A percentile compares a stretch with the other conserved stretches of the same genome.
Conservation (phyloP, 2,797 vertebrate species). For the Manis javanica region DNA sequence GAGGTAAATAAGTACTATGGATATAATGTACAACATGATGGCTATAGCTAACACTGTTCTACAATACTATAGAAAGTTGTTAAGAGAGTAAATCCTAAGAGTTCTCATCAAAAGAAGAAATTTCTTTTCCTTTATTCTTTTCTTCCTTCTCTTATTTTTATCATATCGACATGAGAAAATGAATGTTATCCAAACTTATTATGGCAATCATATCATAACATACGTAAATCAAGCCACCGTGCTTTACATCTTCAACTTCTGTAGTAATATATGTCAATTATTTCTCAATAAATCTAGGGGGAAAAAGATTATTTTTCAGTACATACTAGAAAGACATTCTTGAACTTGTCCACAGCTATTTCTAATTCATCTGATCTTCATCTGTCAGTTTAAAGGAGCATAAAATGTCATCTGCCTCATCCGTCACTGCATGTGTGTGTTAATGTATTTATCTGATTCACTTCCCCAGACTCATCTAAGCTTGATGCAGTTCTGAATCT, state of each 20-base stretch:
- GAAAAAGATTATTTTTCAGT: slow-evolving; percentile 81
- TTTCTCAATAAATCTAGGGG: background rate
- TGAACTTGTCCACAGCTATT: slow-evolving; percentile 86
- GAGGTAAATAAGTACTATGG: background rate
- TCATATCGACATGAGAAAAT: background rate
- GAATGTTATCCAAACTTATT: background rate
- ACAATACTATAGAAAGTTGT: background rate
- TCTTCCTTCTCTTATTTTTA: background rate
- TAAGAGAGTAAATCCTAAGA: background rate
- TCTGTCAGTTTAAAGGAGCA: slow-evolving; percentile 87
- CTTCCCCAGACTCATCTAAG: slow-evolving; percentile 83
- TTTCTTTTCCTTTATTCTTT: background rate
- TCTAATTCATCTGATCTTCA: slow-evolving; percentile 89
- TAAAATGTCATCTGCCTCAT: slow-evolving; percentile 88
- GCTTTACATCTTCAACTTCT: background rate
- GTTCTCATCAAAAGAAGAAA: background rate
- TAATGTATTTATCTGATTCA: slow-evolving; percentile 88
- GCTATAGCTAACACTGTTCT: background rate
- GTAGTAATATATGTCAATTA: background rate
- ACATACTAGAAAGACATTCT: slow-evolving; percentile 76
- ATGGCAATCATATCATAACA: background rate
- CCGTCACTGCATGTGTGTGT: slow-evolving; percentile 84
- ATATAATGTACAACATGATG: background rate
- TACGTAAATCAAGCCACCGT: background rate
- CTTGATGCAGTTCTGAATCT: slow-evolving; percentile 85